Base-by-base conservation (phyloP, 2,888 invertebrate genomes). In the Herminia tarsipennalis region DNA sequence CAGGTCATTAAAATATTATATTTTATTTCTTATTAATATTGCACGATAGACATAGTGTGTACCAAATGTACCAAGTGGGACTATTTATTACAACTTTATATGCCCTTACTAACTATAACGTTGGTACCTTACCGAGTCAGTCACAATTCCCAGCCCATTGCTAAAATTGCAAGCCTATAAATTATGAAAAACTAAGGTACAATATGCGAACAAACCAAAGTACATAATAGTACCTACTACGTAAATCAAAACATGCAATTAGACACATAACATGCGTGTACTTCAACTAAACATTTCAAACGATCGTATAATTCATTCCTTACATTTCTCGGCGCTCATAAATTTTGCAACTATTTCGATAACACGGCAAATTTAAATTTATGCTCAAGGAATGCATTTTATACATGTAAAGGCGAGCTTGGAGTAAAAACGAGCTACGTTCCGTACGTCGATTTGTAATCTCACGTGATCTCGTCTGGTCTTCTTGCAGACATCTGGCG, bases 291-390 rank as follows among this genome's bases (percentile, higher is more conserved):
- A 73, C 75, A 75, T 78, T 78, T 71, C 69, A 65, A 71, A 56
- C 69, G 63, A 63, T 66, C 73, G 60, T 73, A 81, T 84, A 80
- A 73, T 70, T 83, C 80, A 86, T 83, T 76, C 79, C 67, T 69
- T 68, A 80, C 80, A 82, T 81, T 81, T 74, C 81, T 74, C 70
- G 69, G 59, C 55, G 76, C 72, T 78, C 83, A 83, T 88, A 87
- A 88, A 86, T 86, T 83, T 75, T 71, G 72, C 78, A 82, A 86
- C 83, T 83, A 87, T 88, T 88, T 87, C 79, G 88, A 88, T 88
- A 88, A 83, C 80, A 78, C 72, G 68, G 77, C 77, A 83, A 88
- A 87, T 87, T 88, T 83, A 84, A 88, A 88, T 88, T 87, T 86
- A 88, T 85, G 82, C 80, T 69, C 73, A 73, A 66, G 77, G 82